Evolutionary conservation across 2,113 vertebrate species (phyloP).

Genomic region (Craseonycteris thonglongyai): DNA sequence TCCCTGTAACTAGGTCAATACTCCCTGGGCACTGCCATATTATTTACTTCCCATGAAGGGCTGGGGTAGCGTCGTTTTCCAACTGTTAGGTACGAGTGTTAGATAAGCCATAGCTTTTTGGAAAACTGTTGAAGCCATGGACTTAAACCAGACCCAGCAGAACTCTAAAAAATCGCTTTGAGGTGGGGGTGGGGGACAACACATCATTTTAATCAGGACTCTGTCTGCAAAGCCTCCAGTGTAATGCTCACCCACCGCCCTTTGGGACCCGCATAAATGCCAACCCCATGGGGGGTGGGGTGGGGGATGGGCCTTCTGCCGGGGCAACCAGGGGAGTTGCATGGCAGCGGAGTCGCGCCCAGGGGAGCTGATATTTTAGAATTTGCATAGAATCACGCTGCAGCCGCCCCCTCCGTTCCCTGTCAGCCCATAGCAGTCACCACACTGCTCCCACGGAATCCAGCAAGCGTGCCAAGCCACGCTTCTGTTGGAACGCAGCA

Average conservation of each 20-base stretch:
- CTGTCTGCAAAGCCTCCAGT: not conserved
- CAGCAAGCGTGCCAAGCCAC: not conserved
- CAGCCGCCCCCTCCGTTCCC: not conserved
- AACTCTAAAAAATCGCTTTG: not conserved
- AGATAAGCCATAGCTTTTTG: not conserved
- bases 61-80: not conserved
- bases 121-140: not conserved
- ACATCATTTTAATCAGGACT: not conserved
- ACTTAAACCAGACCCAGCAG: not conserved
- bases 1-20: not conserved
- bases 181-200: not conserved
- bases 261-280: not conserved
- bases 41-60: not conserved
- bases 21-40: not conserved
- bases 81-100: too few relatives aligned
- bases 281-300: accelerated
- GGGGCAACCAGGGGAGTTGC: not conserved
- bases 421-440: not conserved
- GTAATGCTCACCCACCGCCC: accelerated
- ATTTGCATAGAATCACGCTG: accelerated
- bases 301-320: too few relatives aligned
- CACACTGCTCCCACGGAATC: constrained; percentile 21
- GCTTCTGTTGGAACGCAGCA: not conserved
- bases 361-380: not conserved
- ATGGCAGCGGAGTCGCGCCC: not conserved